Base-by-base conservation (phyloP, 2,797 vertebrate genomes). In the Phyllotis vaccarum region DNA sequence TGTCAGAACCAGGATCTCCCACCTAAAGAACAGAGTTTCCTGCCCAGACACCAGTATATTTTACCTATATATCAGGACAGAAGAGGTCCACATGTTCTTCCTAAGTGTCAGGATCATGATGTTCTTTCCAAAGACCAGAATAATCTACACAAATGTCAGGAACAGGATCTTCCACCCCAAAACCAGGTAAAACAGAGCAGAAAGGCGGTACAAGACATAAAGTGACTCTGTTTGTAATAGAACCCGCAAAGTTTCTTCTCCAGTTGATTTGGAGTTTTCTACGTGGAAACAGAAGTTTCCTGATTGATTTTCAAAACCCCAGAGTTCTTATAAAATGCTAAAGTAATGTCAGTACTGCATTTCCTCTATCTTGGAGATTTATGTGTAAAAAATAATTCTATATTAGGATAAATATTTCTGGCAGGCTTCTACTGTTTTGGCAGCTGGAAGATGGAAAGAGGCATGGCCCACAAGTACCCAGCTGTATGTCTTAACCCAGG, bases 111-210 rank as follows among this genome's bases (percentile, higher is more conserved):
- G 37, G 82, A 95, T 8, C 93, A 83, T 34, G 62, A 88, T 85
- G 31, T 95, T 91, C 49, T 95, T 29, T 11, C n/a, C 3, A 64
- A 86, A 93, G 86, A 92, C 21, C 86, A 95, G 56, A 89, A 78
- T 87, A 34, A 64, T 95, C 66, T 66, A 49, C 31, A 21, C 14
- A 89, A 16, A 89, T 91, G 31, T 72, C 89, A 97, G 31, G 87
- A 96, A 9, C 94, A 87, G 62, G 52, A 86, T 82, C 68, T 97
- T 87, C 86, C 34, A 74, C 52, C 29, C 16, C 74, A 37, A 68
- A 24, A 90, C 83, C 93, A 98, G 97, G 97, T 97, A 96, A 98
- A 94, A 82, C 70, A 93, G 72, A 95, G n/a, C 76, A 21, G 66
- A 54, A 95, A 96, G 66, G 3, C 76, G 46, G 43, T 86, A 34